phyloP scores from a whole-genome alignment of 1,140 invertebrate genomes.

The Lysiphlebus fabarum region DNA sequence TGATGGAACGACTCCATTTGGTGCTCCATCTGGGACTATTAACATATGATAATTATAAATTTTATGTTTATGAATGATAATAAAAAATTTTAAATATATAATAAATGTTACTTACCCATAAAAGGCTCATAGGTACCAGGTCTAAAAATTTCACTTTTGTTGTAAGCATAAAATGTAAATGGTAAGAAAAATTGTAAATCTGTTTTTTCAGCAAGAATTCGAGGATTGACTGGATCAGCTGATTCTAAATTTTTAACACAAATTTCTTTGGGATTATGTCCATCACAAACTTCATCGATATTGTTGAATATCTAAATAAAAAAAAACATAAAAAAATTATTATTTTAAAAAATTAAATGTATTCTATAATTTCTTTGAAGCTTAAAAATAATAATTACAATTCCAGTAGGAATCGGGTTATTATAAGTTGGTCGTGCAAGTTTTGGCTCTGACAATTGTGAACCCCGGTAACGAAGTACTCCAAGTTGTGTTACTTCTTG shows the following conservation, averaged over 20 bases:
- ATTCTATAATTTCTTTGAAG: not conserved
- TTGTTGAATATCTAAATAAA: slow-evolving; percentile 15
- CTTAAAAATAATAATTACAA: slow-evolving; percentile 10
- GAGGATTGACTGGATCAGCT: not conserved
- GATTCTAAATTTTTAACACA: slow-evolving; percentile 13
- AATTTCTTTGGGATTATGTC: not conserved
- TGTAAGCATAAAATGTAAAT: slow-evolving; percentile 4
- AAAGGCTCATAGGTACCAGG: slow-evolving; percentile 12
- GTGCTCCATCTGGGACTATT: too few species aligned
- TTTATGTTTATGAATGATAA: too few species aligned
- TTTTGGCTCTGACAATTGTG: not conserved
- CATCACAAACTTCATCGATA: slow-evolving; percentile 14
- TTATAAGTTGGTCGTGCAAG: not conserved
- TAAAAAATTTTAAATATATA: not conserved
- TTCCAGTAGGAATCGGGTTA: slow-evolving; percentile 10
- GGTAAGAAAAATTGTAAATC: slow-evolving; percentile 16
- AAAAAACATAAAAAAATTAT: not conserved
- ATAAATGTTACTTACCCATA: slow-evolving; percentile 2
- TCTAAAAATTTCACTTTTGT: slow-evolving; percentile 4
- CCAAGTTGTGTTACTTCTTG: slow-evolving; percentile 50
- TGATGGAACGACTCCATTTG: not conserved
- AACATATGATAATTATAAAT: too few species aligned
- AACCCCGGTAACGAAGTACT: slow-evolving; percentile 47
- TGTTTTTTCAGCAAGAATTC: slow-evolving; percentile 4
- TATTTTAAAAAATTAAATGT: not conserved